Evolutionary conservation across 2,113 vertebrate species (phyloP).

Genomic region (Aspiorhynchus laticeps): DNA sequence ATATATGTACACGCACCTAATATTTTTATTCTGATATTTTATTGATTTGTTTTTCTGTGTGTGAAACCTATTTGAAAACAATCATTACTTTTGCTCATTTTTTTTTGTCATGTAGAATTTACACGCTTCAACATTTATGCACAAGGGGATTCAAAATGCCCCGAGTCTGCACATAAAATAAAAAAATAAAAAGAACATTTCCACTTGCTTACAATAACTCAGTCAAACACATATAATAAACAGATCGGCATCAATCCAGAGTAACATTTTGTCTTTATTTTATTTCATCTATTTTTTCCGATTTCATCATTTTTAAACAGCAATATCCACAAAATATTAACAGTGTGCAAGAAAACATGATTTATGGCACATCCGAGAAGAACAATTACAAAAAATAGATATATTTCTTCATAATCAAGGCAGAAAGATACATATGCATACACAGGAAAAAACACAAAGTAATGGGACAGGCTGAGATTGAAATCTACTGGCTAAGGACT

Average conservation of each 20-base stretch:
- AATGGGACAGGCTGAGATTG: constrained; percentile 64
- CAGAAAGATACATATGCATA: constrained; percentile 73
- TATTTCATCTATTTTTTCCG: constrained; percentile 73
- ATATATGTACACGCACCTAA: no score
- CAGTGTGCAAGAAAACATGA: constrained; percentile 82
- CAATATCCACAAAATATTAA: constrained; percentile 84
- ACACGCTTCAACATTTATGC: constrained; percentile 41
- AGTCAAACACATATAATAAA: not conserved
- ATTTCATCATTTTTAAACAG: constrained; percentile 73
- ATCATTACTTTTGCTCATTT: not conserved
- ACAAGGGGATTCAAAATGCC: not conserved
- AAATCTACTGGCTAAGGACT: constrained; percentile 47
- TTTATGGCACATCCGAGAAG: constrained; percentile 80
- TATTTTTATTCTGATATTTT: no score
- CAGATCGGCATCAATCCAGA: not conserved
- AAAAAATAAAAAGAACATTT: not conserved
- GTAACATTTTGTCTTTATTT: constrained; percentile 72
- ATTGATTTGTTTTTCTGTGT: no score
- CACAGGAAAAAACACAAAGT: constrained; percentile 75
- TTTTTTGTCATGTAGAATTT: not conserved
- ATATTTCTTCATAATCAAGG: constrained; percentile 79
- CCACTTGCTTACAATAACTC: not conserved
- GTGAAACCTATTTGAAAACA: not conserved
- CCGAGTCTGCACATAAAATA: not conserved
- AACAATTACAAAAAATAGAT: constrained; percentile 82